Base-by-base conservation (phyloP, 2,888 invertebrate genomes). In the Sphaeridia pumilis region DNA sequence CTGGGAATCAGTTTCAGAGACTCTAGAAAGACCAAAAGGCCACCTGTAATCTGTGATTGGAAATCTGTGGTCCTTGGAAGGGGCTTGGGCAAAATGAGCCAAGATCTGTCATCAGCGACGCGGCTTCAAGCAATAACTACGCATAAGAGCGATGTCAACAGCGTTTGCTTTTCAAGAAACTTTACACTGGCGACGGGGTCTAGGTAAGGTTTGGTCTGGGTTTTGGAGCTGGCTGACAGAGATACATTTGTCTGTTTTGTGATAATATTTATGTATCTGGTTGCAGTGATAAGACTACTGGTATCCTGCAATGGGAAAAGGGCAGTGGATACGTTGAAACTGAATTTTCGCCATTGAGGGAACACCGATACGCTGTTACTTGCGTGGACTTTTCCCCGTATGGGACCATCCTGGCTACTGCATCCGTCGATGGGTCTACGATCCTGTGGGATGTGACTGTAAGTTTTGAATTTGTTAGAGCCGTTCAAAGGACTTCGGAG, bases 301-400 rank as follows among this genome's bases (percentile, higher is more conserved):
- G 80, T 54, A 71, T 82, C 64, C 84, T 82, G 80, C 76, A 77
- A 68, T 82, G 83, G 82, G 67, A 67, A 53, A 67, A 70, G 14
- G 79, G 77, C 31, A 67, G 67, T 0, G 82, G 82, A 46, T 84
- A 81, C 72, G 69, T 69, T 20, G 80, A 82, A 69, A 74, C 75
- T 31, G 68, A 74, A 22, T 75, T 73, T 63, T 84, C 81, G 2
- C 80, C 78, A 7, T 70, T 85, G 28, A 69, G 72, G 63, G 84
- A 81, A 14, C 88, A 88, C 71, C 82, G 82, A 58, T 87, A 85
- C 70, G 82, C 83, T 54, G 81, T 87, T 4, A 84, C 82, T 2
- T 78, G 76, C 68, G 74, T 81, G 49, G 70, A 76, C 68, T 74
- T 83, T 56, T 79, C 80, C 17, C 79, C 79, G 1, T 77, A 78